Evolutionary conservation across 2,888 invertebrate species (phyloP), one percentile per base, ranked within the genome.

Genomic region (Proisotoma minuta): DNA sequence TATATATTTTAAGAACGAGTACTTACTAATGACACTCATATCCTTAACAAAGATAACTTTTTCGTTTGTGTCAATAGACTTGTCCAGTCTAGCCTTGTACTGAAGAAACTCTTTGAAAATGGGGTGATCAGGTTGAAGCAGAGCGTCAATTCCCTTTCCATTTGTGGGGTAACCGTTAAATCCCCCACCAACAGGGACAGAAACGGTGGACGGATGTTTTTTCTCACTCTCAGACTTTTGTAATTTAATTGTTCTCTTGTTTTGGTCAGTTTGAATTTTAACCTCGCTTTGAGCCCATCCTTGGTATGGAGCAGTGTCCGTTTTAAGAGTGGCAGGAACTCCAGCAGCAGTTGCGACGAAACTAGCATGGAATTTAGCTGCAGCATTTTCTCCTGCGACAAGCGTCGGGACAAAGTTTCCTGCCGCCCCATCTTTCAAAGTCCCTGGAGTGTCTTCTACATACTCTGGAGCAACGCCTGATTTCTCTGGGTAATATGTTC

Each of bases 91-190:
- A 1, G 62, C 52, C 20, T 53, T 59, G 49, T 48, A 62, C 23
- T 59, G 62, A 3, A 62, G 53, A 26, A 54, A 62, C 49, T 48
- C 24, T 23, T 59, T 58, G 40, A 62, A 62, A 18, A 62, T 26
- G 1, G 62, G 62, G 23, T 58, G 57, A 40, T 62, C 59, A 2
- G 62, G 51, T 27, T 62, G 53, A 26, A 53, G 48, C 20, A 59
- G 20, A 15, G 57, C 43, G 2, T 26, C 58, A 10, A 47, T 18
- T 3, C 54, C 54, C 12, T 54, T 39, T 15, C 15, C 23, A 15
- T 49, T 49, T 4, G 49, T 49, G 8, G 49, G 49, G 23, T 23
- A 49, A 4, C 49, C 49, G 49, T 15, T 15, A 23, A 49, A 49
- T 12, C 49, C 49, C 3, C 49, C 49, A 49, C 49, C 49, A 3